phyloP scores from a whole-genome alignment of 2,797 vertebrate species.

The Selene dorsalis region DNA sequence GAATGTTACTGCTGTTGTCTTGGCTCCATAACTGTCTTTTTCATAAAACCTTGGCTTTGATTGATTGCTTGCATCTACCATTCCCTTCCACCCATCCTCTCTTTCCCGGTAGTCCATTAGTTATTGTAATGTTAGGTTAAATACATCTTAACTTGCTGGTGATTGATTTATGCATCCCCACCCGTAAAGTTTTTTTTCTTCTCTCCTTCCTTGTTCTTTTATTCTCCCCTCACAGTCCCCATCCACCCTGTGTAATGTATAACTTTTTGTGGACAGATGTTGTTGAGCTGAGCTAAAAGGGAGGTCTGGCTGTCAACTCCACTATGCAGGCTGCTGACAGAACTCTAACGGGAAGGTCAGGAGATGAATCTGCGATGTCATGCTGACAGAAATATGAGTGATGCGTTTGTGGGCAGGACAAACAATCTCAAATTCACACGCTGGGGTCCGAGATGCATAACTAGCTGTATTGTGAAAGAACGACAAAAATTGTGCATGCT shows the following conservation, averaged over 20 bases:
- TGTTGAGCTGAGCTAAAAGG: slow-evolving; percentile 24
- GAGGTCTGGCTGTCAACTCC: slow-evolving; percentile 51
- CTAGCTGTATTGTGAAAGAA: slow-evolving; percentile 17
- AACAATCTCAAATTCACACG: slow-evolving; percentile 25
- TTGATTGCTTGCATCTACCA: slow-evolving; percentile 50
- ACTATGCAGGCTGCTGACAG: slow-evolving; percentile 51
- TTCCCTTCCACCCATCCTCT: slow-evolving; percentile 22
- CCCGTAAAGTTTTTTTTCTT: slow-evolving; percentile 14
- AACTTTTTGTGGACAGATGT: slow-evolving; percentile 38
- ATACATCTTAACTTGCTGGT: slow-evolving; percentile 65
- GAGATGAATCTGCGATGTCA: slow-evolving; percentile 61
- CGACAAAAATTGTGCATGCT: background rate
- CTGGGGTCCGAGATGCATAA: slow-evolving; percentile 10
- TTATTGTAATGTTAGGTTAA: slow-evolving; percentile 72
- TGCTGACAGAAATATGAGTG: slow-evolving; percentile 35
- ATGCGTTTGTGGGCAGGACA: slow-evolving; percentile 29
- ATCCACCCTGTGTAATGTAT: slow-evolving; percentile 9
- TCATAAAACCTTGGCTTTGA: slow-evolving; percentile 56
- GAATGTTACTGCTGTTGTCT: slow-evolving; percentile 23
- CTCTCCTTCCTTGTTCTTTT: background rate
- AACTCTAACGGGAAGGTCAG: slow-evolving; percentile 50
- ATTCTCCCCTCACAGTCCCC: background rate
- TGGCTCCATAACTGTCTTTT: slow-evolving; percentile 9
- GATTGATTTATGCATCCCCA: slow-evolving; percentile 59
- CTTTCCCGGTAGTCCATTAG: slow-evolving; percentile 60